Evolutionary conservation across 37 sponge, comb jelly and placozoan species (phyloP).

Genomic region (Lycopodina hypogea): DNA sequence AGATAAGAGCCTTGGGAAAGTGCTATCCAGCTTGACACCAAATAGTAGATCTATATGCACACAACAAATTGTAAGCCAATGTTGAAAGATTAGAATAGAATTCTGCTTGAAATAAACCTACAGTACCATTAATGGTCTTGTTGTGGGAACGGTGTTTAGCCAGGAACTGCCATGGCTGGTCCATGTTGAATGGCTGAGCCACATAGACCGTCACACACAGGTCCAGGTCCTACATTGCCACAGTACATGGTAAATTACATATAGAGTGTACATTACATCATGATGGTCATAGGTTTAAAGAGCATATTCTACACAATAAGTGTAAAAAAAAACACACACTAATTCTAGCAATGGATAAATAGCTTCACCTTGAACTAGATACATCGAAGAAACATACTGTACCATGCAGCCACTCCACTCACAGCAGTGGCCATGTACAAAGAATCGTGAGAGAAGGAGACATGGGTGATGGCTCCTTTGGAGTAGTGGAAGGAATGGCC

Average conservation of each 20-base stretch:
- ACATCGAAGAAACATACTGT: no score
- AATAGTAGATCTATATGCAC: constrained; percentile 58
- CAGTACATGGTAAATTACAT: no score
- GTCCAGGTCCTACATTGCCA: constrained; percentile 67
- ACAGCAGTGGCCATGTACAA: constrained; percentile 89
- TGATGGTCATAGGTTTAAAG: no score
- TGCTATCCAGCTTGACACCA: constrained; percentile 69
- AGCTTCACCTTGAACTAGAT: no score
- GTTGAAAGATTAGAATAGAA: background rate
- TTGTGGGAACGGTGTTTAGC: constrained; percentile 88
- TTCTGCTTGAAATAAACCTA: background rate
- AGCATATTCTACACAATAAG: no score
- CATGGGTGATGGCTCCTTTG: constrained; percentile 78
- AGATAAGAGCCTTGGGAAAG: constrained; percentile 75
- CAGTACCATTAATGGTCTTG: constrained; percentile 74
- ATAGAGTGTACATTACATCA: no score
- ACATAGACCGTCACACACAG: constrained; percentile 73
- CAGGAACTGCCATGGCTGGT: constrained; percentile 63
- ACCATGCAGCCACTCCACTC: no score
- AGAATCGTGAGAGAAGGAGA: constrained; percentile 94
- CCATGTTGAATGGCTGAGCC: constrained; percentile 16
- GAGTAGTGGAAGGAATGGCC: constrained; percentile 69
- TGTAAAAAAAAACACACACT: no score
- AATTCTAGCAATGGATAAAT: no score
- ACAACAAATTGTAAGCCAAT: background rate